Base-by-base conservation (phyloP, 2,113 vertebrate genomes). In the Falcunculus frontatus region DNA sequence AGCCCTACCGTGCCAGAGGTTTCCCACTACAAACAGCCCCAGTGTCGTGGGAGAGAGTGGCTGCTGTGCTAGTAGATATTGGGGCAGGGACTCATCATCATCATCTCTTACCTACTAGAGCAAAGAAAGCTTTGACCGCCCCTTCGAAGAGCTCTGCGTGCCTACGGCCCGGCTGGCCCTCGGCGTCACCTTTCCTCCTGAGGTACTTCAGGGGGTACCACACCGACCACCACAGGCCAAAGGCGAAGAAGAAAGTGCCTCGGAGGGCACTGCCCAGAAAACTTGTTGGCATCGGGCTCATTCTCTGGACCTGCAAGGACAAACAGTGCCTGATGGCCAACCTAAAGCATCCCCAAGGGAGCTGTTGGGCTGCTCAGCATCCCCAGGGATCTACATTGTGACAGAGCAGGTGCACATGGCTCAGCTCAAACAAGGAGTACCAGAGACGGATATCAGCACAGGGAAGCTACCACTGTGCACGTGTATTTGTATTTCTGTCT, bases 241-340 rank as follows among this genome's bases (percentile, higher is more conserved):
- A 96, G 19, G 98, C 8, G 17, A 99, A 69, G 97, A 99, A 99
- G 94, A 99, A 99, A 11, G 98, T 98, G 67, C 99, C 99, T 3
- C 98, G 98, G 30, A 99, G 98, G 57, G 99, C 99, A 3, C 99
- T 99, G 87, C 99, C 98, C 55, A 98, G 97, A 83, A 99, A 99
- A 94, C 98, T 99, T 1, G 99, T 98, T 97, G 99, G 98, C 49
- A 72, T 97, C 0, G 23, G 70, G 44, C 80, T 81, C 2, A 2
- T 52, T 87, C 39, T 44, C 46, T 29, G 47, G 35, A 67, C 87
- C 97, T 96, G 87, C 17, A 80, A 92, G n/a, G 41, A 82, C 33
- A 96, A 80, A 88, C 15, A 23, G 30, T 3, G 22, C 18, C 60
- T 73, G 55, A n/a, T 41, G 50, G 80, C 10, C 1, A 0, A 33